Base-by-base conservation (phyloP, 2,113 vertebrate genomes). In the Ailurus styani region DNA sequence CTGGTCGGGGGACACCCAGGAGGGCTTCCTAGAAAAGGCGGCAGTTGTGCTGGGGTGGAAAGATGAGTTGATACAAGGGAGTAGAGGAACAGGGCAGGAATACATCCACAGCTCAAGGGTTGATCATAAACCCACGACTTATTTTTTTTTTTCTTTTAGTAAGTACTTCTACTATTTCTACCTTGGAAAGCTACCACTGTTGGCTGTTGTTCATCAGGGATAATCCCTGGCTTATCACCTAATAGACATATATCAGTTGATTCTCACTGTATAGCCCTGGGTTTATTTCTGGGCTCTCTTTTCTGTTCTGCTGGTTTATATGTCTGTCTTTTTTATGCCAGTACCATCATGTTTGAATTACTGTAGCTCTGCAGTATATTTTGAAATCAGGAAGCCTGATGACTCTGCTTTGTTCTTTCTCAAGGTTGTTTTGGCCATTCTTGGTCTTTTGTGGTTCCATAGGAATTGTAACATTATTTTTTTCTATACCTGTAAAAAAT, bases 181-280 rank as follows among this genome's bases (percentile, higher is more conserved):
- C 17, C 75, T 54, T 4, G 2, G 25, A 31, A n/a, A 42, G 27
- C 68, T 21, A 31, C 25, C 12, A 21, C 86, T 55, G 40, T 31
- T 1, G 31, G 60, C n/a, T 40, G 15, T 14, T 0, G 0, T 21
- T 23, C 14, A 1, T 6, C 7, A 8, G 12, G 45, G 45, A 31
- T 54, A 40, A 52, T 40, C 70, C 52, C n/a, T 23, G 54, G 70
- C 25, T 57, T 45, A 45, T 54, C 45, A 23, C 88, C 34, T 31
- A 4, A 29, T 50, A 21, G 23, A 15, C 14, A 10, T 21, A 5
- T 20, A 57, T 47, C 5, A 1, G 34, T 27, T 50, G 14, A 64
- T 29, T 78, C 42, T 29, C 62, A 37, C n/a, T 77, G 27, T 77
- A 31, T 14, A 29, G 27, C 73, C 5, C 1, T n/a, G 54, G 18